Evolutionary conservation across 2,888 invertebrate species (phyloP).

Genomic region (Seladonia tumulorum): DNA sequence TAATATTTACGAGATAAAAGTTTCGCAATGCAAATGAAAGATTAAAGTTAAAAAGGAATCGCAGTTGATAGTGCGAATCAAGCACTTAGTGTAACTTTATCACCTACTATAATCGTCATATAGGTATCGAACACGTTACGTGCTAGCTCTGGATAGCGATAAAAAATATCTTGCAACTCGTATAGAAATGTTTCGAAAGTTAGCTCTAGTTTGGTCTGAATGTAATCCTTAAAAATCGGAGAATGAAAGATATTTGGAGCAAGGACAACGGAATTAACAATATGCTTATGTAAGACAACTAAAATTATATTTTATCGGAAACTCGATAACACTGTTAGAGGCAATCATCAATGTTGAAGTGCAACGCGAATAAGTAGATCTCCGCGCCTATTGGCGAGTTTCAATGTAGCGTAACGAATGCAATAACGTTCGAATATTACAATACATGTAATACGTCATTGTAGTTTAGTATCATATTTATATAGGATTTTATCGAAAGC

Average conservation of each 20-base stretch:
- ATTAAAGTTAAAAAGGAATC: background rate
- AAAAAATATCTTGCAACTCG: background rate
- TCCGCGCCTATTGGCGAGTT: background rate
- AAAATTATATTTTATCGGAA: slow-evolving; percentile 52
- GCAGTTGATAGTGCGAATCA: background rate
- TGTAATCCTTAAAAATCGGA: background rate
- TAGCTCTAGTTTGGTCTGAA: background rate
- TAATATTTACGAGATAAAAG: background rate
- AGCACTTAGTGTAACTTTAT: no score
- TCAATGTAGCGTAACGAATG: slow-evolving; percentile 32
- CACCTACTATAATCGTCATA: background rate
- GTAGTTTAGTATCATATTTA: slow-evolving; percentile 40
- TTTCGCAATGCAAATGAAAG: background rate
- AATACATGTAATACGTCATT: slow-evolving; percentile 28
- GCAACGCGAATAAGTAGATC: slow-evolving; percentile 35
- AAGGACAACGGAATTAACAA: slow-evolving; percentile 33
- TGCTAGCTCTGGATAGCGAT: background rate
- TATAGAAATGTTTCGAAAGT: background rate
- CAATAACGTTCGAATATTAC: slow-evolving; percentile 23
- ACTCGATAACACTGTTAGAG: slow-evolving; percentile 41
- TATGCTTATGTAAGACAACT: background rate
- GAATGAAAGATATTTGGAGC: background rate
- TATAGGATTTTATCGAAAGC: slow-evolving; percentile 49
- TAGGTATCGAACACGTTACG: background rate
- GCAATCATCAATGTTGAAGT: slow-evolving; percentile 35